Evolutionary conservation across 1,140 invertebrate genomes (phyloP).

Genomic region (Bombus fervidus): DNA sequence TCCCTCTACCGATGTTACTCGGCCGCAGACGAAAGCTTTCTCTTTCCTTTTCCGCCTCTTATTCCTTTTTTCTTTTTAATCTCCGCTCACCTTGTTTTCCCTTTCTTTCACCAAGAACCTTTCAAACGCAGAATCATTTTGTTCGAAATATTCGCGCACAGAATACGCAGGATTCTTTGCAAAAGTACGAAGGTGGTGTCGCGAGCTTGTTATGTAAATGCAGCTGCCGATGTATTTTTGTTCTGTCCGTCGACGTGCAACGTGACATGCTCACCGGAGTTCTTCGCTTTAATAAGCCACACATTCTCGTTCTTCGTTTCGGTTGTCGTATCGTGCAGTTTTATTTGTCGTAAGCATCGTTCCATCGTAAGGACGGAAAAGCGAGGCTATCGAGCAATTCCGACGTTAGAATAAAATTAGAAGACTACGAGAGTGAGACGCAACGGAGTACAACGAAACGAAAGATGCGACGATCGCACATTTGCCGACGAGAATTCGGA

Average conservation of each 20-base stretch:
- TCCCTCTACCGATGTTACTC: not conserved
- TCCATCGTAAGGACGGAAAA: no score
- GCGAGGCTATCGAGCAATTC: no score
- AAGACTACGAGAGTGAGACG: no score
- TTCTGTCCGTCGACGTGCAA: conserved; percentile 15
- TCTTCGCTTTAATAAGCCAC: not conserved
- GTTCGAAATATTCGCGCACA: not conserved
- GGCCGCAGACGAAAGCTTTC: not conserved
- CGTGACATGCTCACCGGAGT: not conserved
- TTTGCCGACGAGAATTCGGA: no score
- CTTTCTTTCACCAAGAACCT: not conserved
- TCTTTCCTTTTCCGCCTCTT: not conserved
- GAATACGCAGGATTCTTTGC: no score
- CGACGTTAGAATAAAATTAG: no score
- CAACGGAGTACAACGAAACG: no score
- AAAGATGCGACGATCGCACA: no score
- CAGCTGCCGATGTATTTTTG: conserved; percentile 26
- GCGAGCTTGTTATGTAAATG: conserved; percentile 6
- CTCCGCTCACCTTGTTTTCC: not conserved
- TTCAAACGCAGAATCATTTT: not conserved
- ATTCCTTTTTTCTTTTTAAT: not conserved
- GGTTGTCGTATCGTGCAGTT: no score
- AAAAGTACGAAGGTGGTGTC: no score
- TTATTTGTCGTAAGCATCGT: no score
- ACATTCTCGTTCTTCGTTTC: not conserved